Percentiles rank a stretch among this genome's conserved stretches.
Evolutionary conservation across 2,797 vertebrate genomes (phyloP).

Genomic region (Cercopithecus diana): DNA sequence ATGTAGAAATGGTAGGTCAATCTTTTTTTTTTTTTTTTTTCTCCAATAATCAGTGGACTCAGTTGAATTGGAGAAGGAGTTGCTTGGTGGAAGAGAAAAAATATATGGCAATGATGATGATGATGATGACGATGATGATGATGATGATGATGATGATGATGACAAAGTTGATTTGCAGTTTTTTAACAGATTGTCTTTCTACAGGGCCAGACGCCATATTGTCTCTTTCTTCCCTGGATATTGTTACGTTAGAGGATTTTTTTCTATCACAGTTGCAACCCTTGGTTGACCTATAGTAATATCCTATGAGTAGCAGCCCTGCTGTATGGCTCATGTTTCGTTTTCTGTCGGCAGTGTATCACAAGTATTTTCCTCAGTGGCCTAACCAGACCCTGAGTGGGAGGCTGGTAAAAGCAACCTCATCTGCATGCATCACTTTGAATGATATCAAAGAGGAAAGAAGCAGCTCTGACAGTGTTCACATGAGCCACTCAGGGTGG

Average conservation of each 20-base stretch:
- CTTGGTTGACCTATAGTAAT: conserved; percentile 67
- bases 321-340: conserved; percentile 74
- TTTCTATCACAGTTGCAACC: conserved; percentile 79
- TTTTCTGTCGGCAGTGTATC: conserved; percentile 65
- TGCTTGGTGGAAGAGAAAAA: neutral
- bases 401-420: conserved; percentile 83
- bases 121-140: neutral
- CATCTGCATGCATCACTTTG: conserved; percentile 77
- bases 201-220: neutral
- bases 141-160: neutral
- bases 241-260: neutral
- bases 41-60: neutral
- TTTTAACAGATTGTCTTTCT: neutral
- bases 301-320: conserved; percentile 75
- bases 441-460: conserved; percentile 85
- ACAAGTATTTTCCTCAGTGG: conserved; percentile 17
- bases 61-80: neutral
- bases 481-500: conserved; percentile 73
- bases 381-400: conserved; percentile 67
- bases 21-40: neutral
- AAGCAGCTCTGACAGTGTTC: conserved; percentile 82
- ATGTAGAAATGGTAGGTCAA: neutral
- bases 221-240: neutral
- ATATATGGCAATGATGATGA: neutral
- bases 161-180: neutral